These are phyloP conservation scores for Seriola aureovittata DNA, from an alignment of 2,113 vertebrate species.

Conservation along the genomic window DNA sequence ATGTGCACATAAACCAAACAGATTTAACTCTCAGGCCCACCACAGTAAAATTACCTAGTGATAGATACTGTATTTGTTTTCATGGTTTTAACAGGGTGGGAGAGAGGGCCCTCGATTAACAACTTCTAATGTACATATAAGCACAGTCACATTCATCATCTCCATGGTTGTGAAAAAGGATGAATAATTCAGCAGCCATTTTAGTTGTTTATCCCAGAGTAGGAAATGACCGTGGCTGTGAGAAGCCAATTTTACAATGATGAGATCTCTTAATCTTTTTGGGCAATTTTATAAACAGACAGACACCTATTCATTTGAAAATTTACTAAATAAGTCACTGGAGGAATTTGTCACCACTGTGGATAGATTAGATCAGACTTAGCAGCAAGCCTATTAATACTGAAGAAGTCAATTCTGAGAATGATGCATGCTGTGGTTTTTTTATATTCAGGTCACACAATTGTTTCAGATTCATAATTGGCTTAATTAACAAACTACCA, in stretches of 20 bases:
- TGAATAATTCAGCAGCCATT: constrained; percentile 71
- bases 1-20: constrained; percentile 63
- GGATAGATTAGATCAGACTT: constrained; percentile 46
- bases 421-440: constrained; percentile 25
- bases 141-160: constrained; percentile 59
- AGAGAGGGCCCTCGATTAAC: constrained; percentile 41
- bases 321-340: constrained; percentile 28
- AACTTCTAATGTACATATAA: constrained; percentile 38
- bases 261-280: constrained; percentile 55
- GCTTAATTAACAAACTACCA: constrained; percentile 49
- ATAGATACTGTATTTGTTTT: constrained; percentile 69
- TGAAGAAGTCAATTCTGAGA: constrained; percentile 29
- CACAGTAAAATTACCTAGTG: constrained; percentile 60
- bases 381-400: constrained; percentile 17
- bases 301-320: constrained; percentile 27
- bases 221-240: constrained; percentile 54
- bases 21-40: constrained; percentile 64
- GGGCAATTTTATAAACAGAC: constrained; percentile 40
- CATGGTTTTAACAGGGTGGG: constrained; percentile 51
- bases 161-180: constrained; percentile 53
- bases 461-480: constrained; percentile 32
- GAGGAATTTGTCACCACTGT: constrained; percentile 34
- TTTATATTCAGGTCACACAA: constrained; percentile 24
- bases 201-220: constrained; percentile 62
- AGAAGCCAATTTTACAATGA: constrained; percentile 53